Evolutionary conservation across 1,140 invertebrate genomes (phyloP).

Genomic region (Cyrtorhinus lividipennis): DNA sequence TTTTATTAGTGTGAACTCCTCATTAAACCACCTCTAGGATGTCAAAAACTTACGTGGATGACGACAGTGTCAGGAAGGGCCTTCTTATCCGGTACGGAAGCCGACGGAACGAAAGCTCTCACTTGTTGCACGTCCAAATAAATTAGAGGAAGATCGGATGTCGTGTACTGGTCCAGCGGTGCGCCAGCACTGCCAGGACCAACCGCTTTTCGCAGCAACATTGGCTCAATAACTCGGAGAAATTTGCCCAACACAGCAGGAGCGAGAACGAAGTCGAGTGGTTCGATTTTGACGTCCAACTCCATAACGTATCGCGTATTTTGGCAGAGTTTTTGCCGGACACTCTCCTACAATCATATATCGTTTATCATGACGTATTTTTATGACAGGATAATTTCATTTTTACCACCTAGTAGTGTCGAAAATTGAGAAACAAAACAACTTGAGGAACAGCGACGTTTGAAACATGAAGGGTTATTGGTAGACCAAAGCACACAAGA

Average conservation of each 20-base stretch:
- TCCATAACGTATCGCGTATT: conserved; percentile 44
- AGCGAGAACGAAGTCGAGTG: conserved; percentile 45
- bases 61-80: conserved; percentile 12
- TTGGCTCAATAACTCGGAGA: conserved; percentile 32
- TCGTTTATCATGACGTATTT: no score
- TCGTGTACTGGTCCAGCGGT: conserved; percentile 22
- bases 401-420: no score
- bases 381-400: no score
- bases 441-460: no score
- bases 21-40: no score
- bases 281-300: conserved; percentile 48
- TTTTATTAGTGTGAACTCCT: no score
- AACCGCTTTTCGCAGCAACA: conserved; percentile 21
- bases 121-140: conserved; percentile 37
- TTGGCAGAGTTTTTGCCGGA: neutral
- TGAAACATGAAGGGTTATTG: no score
- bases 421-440: no score
- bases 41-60: conserved; percentile 10
- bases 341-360: conserved; percentile 5
- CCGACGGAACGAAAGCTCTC: conserved; percentile 35
- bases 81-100: neutral
- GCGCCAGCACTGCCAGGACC: neutral
- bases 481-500: no score
- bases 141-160: conserved; percentile 33
- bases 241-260: conserved; percentile 34